These are phyloP conservation scores for Eustalomyia histrio DNA, from an alignment of 2,888 invertebrate species.

Conservation along the genomic window DNA sequence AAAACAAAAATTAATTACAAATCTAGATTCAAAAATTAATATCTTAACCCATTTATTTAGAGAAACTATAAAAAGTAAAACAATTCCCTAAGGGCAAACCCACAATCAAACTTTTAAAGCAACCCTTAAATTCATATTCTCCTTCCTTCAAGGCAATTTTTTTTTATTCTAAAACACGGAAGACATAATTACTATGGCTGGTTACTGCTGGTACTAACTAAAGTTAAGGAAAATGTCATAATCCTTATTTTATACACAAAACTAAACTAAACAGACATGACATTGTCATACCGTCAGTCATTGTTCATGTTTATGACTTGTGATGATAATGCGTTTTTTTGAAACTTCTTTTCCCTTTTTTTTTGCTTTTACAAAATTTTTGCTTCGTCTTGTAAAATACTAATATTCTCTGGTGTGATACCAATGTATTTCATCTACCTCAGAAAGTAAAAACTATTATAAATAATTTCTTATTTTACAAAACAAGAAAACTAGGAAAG, in stretches of 20 bases:
- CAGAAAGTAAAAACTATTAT: conserved; percentile 44
- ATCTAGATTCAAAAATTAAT: not conserved
- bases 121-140: no score
- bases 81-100: not conserved
- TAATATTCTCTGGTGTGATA: conserved; percentile 46
- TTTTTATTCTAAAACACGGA: not conserved
- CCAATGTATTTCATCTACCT: not conserved
- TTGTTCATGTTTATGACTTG: conserved; percentile 56
- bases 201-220: not conserved
- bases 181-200: not conserved
- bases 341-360: not conserved
- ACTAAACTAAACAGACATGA: conserved; percentile 52
- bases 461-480: conserved; percentile 32
- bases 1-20: not conserved
- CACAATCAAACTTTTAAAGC: not conserved
- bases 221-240: conserved; percentile 13
- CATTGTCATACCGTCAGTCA: conserved; percentile 49
- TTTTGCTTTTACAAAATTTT: not conserved
- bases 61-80: not conserved
- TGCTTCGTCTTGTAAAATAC: conserved; percentile 11
- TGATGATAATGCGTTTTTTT: conserved; percentile 46
- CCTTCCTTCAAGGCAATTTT: not conserved
- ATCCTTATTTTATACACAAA: conserved; percentile 13
- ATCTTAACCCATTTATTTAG: no score
- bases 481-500: conserved; percentile 5